A percentile compares a stretch with the other conserved stretches of the same genome.
Evolutionary conservation across 1,140 invertebrate species (phyloP).

Genomic region (Vanessa atalanta): DNA sequence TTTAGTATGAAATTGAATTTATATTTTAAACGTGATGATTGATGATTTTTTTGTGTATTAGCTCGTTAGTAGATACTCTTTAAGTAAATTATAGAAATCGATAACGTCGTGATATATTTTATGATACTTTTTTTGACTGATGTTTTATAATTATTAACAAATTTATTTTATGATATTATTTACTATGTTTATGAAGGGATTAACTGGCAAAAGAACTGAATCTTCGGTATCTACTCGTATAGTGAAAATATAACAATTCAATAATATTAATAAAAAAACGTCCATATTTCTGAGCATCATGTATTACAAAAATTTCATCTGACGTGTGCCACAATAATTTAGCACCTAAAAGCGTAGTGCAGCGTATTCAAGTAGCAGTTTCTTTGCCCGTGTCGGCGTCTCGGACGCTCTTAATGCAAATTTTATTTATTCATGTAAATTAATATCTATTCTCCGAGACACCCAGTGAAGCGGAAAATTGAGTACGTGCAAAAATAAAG

Average conservation of each 20-base stretch:
- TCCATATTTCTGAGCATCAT: conserved; percentile 15
- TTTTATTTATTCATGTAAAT: conserved; percentile 81
- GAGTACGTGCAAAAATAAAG: conserved; percentile 79
- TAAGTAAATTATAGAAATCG: no score
- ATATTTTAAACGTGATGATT: no score
- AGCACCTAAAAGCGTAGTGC: conserved; percentile 47
- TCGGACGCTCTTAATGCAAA: conserved; percentile 77
- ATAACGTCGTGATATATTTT: no score
- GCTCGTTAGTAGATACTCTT: no score
- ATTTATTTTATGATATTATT: no score
- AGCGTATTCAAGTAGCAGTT: conserved; percentile 63
- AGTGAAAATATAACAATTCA: background rate
- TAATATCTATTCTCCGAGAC: conserved; percentile 77
- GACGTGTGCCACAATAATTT: conserved; percentile 42
- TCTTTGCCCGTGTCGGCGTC: conserved; percentile 52
- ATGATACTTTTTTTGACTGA: no score
- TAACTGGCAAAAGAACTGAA: no score
- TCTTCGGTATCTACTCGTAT: no score
- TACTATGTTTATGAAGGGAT: no score
- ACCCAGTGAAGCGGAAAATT: conserved; percentile 76
- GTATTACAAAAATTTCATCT: conserved; percentile 32
- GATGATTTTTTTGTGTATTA: no score
- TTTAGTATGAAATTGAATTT: no score
- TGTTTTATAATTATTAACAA: no score
- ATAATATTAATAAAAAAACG: background rate